Conservation (phyloP, 2,888 invertebrate genomes). For the Cheilosia vernalis region DNA sequence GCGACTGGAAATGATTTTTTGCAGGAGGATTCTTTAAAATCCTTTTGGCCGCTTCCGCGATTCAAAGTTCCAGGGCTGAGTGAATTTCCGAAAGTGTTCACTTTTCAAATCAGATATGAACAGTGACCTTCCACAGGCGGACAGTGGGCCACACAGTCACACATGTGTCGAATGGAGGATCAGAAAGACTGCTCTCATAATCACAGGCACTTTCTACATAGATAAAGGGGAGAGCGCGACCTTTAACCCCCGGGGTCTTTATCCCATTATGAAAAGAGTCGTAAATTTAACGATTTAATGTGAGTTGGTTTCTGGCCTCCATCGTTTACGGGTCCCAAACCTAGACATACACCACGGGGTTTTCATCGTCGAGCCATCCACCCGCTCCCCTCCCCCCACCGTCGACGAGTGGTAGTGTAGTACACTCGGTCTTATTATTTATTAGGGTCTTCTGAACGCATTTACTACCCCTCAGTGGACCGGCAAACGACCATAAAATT, state of each 20-base stretch:
- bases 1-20: conserved; percentile 25
- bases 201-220: conserved; percentile 64
- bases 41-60: not conserved
- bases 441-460: conserved; percentile 64
- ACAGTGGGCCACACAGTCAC: not conserved
- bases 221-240: conserved; percentile 71
- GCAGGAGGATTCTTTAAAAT: not conserved
- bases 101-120: conserved; percentile 44
- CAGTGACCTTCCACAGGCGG: not conserved
- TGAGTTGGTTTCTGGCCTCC: conserved; percentile 60
- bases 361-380: not conserved
- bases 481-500: conserved; percentile 70
- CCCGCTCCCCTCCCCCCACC: conserved; percentile 2
- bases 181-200: conserved; percentile 42
- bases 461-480: conserved; percentile 68
- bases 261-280: conserved; percentile 74
- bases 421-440: conserved; percentile 64
- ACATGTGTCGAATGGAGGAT: conserved; percentile 24
- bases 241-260: conserved; percentile 69
- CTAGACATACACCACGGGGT: conserved; percentile 7
- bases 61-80: conserved; percentile 21
- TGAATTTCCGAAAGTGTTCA: conserved; percentile 18
- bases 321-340: conserved; percentile 34
- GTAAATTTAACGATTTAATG: conserved; percentile 74
- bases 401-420: conserved; percentile 5